A percentile compares a stretch with the other conserved stretches of the same genome.
These are phyloP conservation scores for Prietella phreatophila DNA, from an alignment of 2,113 vertebrate genomes.

Conservation along the genomic window DNA sequence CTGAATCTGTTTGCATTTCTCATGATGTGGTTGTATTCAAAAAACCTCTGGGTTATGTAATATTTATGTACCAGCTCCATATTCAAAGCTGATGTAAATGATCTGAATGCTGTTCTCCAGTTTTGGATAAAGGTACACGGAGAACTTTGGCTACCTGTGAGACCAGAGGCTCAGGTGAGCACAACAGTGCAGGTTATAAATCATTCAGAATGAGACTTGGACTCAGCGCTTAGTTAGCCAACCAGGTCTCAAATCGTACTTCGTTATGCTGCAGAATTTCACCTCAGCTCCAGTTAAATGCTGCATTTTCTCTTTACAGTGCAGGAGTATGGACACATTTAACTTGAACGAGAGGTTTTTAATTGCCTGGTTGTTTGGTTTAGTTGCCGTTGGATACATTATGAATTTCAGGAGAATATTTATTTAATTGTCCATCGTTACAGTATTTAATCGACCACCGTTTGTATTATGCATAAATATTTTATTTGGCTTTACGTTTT, in stretches of 20 bases:
- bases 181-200: constrained; percentile 39
- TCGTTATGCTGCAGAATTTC: constrained; percentile 33
- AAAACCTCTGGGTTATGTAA: neutral
- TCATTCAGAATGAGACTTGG: constrained; percentile 36
- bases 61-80: neutral
- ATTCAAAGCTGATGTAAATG: constrained; percentile 4
- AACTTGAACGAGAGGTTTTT: neutral
- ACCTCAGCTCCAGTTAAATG: neutral
- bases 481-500: neutral
- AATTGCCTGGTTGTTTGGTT: neutral
- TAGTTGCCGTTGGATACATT: neutral
- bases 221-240: constrained; percentile 36
- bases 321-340: neutral
- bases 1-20: neutral
- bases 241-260: constrained; percentile 30
- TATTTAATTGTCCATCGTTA: neutral
- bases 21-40: neutral
- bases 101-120: neutral
- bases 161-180: constrained; percentile 35
- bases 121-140: neutral
- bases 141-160: constrained; percentile 26
- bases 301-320: neutral
- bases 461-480: neutral
- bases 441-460: neutral
- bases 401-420: neutral